Evolutionary conservation across 2,113 vertebrate species (phyloP).

Genomic region (Ibidorhyncha struthersii): DNA sequence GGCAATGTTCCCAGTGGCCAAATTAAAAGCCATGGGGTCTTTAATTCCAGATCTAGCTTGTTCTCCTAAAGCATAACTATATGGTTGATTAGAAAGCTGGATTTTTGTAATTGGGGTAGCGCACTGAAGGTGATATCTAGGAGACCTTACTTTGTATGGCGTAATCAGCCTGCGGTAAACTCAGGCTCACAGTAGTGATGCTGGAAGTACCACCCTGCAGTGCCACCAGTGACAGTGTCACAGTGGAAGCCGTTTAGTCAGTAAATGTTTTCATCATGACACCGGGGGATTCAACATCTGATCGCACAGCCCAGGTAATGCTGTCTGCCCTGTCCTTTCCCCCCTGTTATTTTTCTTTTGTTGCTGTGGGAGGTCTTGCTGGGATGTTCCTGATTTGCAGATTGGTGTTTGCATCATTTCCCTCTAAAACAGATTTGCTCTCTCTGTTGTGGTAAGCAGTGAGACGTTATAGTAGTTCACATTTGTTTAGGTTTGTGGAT

Average conservation of each 20-base stretch:
- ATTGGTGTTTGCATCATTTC: background rate
- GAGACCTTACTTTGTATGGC: background rate
- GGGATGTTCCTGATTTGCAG: conserved; percentile 30
- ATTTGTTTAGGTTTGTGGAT: conserved; percentile 45
- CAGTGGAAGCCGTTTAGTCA: background rate
- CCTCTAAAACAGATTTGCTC: background rate
- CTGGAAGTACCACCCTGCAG: background rate
- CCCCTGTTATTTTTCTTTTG: background rate
- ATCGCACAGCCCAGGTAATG: background rate
- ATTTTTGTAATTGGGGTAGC: background rate
- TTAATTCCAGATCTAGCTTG: background rate
- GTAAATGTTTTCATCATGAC: background rate
- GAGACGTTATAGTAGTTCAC: background rate
- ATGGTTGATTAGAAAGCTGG: background rate
- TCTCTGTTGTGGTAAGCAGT: conserved; percentile 41
- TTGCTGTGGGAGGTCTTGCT: conserved; percentile 16
- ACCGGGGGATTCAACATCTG: background rate
- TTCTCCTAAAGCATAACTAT: background rate
- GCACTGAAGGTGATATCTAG: background rate
- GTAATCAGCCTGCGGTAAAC: accelerated
- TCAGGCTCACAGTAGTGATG: background rate
- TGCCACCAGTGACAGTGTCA: background rate
- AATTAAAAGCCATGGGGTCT: background rate
- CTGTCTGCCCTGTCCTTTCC: background rate
- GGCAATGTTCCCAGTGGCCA: background rate